phyloP scores from a whole-genome alignment of 1,140 invertebrate genomes.

The Sycophaga agraensis region DNA sequence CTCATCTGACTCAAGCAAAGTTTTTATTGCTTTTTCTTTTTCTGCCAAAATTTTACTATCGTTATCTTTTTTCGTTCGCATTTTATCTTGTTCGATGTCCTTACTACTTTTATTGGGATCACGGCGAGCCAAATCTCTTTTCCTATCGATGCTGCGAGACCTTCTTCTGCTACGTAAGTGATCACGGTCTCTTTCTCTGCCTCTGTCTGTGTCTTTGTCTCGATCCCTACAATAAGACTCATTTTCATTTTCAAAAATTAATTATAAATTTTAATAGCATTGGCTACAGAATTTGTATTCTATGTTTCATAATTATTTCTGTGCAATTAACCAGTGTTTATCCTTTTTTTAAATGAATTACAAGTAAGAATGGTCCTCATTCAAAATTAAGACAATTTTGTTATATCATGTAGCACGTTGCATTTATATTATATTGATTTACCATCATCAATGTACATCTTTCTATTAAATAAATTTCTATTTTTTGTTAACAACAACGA shows the following conservation, averaged over 20 bases:
- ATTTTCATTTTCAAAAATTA: constrained; percentile 32
- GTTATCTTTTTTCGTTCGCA: constrained; percentile 47
- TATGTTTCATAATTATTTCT: too few species aligned
- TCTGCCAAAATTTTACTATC: constrained; percentile 54
- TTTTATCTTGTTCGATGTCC: constrained; percentile 54
- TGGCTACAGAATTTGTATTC: too few species aligned
- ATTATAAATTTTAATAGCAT: too few species aligned
- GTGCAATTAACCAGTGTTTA: too few species aligned
- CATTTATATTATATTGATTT: too few species aligned
- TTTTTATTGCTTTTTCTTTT: constrained; percentile 55
- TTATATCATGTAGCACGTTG: too few species aligned
- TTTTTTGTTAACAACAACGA: too few species aligned
- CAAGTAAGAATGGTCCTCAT: too few species aligned
- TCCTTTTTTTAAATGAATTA: too few species aligned
- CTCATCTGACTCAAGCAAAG: constrained; percentile 53
- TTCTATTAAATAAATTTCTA: too few species aligned
- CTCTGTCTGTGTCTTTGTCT: constrained; percentile 1
- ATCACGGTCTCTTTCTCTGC: constrained; percentile 32
- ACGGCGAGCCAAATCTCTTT: constrained; percentile 42
- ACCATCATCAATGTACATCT: too few species aligned
- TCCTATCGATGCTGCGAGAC: constrained; percentile 42
- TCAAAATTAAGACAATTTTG: too few species aligned
- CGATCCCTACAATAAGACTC: constrained; percentile 40
- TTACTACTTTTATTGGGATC: constrained; percentile 54
- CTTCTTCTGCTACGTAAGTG: constrained; percentile 33